Evolutionary conservation across 1,140 invertebrate species (phyloP).

Genomic region (Papilio glaucus): DNA sequence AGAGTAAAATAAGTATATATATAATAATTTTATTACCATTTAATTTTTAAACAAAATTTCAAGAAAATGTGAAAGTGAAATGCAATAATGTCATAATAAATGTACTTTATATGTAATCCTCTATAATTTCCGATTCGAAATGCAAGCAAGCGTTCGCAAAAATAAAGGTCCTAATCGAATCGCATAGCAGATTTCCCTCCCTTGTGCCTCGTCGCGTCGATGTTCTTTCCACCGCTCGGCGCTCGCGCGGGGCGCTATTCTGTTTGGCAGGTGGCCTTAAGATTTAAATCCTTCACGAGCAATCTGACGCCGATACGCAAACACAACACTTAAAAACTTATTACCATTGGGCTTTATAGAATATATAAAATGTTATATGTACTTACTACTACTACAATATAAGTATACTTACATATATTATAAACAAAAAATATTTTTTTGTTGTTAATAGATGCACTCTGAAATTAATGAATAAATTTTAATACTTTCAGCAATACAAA

Average conservation of each 20-base stretch:
- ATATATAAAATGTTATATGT: no score
- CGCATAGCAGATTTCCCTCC: slow-evolving; percentile 28
- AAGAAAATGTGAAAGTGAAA: not conserved
- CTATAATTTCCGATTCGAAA: slow-evolving; percentile 20
- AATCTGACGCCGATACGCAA: not conserved
- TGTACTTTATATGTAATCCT: slow-evolving; percentile 12
- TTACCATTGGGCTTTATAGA: not conserved
- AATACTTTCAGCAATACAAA: no score
- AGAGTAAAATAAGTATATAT: no score
- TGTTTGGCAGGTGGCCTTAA: slow-evolving; percentile 28
- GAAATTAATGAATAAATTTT: no score
- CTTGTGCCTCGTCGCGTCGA: slow-evolving; percentile 28
- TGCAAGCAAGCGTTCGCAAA: slow-evolving; percentile 4
- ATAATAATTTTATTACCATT: not conserved
- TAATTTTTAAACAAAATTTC: not conserved
- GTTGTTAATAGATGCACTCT: no score
- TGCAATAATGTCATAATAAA: not conserved
- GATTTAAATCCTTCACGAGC: slow-evolving; percentile 15
- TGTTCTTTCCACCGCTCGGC: slow-evolving; percentile 9
- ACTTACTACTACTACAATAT: no score
- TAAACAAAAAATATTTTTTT: no score
- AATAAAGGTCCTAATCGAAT: slow-evolving; percentile 33
- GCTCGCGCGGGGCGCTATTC: not conserved
- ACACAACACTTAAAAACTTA: not conserved
- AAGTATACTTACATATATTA: no score